phyloP scores from a whole-genome alignment of 1,140 invertebrate species.

The Bombus confusus region DNA sequence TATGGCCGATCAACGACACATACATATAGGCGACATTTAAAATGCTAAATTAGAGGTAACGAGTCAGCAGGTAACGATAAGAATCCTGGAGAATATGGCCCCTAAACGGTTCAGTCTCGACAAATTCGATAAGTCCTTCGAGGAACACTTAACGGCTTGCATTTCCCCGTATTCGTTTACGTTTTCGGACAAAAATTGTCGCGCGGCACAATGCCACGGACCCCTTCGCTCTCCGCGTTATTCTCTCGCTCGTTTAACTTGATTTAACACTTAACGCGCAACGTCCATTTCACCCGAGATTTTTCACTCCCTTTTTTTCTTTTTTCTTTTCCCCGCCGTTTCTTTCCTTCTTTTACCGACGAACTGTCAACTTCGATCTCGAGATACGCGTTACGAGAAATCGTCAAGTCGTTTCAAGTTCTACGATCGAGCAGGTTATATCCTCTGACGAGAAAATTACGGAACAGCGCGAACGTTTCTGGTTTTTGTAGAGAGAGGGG shows the following conservation, averaged over 20 bases:
- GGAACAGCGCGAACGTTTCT: neutral
- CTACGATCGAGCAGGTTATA: neutral
- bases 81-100: slow-evolving; percentile 55
- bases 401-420: neutral
- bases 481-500: neutral
- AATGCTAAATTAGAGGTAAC: slow-evolving; percentile 68
- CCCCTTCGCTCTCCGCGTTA: neutral
- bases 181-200: slow-evolving; percentile 19
- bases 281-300: neutral
- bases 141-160: slow-evolving; percentile 46
- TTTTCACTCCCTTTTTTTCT: neutral
- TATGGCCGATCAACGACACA: slow-evolving; percentile 15
- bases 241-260: neutral
- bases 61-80: slow-evolving; percentile 62
- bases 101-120: slow-evolving; percentile 57
- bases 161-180: slow-evolving; percentile 8
- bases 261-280: neutral
- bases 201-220: neutral
- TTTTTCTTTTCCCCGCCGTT: neutral
- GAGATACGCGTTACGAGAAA: neutral
- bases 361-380: neutral
- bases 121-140: slow-evolving; percentile 59
- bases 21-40: slow-evolving; percentile 46
- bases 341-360: neutral
- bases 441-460: neutral